Percentiles rank a stretch among this genome's conserved stretches.
Evolutionary conservation across 2,888 invertebrate genomes (phyloP).

Genomic region (Aphidius colemani): DNA sequence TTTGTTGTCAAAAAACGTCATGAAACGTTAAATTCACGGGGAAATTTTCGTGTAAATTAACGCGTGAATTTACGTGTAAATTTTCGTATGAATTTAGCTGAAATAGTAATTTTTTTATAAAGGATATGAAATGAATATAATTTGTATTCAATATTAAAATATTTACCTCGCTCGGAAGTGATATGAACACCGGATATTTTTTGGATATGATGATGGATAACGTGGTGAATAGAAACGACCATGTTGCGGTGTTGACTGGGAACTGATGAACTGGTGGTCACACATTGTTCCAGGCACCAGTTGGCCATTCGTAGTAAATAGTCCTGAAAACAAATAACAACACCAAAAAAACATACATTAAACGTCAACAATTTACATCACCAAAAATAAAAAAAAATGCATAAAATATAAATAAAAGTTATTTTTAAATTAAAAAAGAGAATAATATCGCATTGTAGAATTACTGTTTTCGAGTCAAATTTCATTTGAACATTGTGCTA

Average conservation of each 20-base stretch:
- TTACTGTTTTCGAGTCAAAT: no score
- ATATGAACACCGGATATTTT: conserved; percentile 87
- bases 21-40: no score
- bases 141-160: not conserved
- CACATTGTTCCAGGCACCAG: conserved; percentile 78
- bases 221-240: conserved; percentile 89
- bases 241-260: conserved; percentile 70
- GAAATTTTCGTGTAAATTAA: no score
- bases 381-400: no score
- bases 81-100: no score
- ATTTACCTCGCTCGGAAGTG: conserved; percentile 82
- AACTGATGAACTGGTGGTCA: conserved; percentile 83
- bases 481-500: no score
- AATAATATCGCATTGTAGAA: no score
- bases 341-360: conserved; percentile 9
- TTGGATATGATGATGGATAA: conserved; percentile 95
- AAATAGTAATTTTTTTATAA: not conserved
- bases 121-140: not conserved
- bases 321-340: conserved; percentile 65
- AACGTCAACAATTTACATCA: no score
- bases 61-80: no score
- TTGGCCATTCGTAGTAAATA: conserved; percentile 81
- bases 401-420: no score
- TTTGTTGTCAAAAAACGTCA: no score
- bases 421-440: no score